Percentiles rank a stretch among this genome's conserved stretches.
Conservation (phyloP, 2,113 vertebrate genomes). For the Lynx canadensis region DNA sequence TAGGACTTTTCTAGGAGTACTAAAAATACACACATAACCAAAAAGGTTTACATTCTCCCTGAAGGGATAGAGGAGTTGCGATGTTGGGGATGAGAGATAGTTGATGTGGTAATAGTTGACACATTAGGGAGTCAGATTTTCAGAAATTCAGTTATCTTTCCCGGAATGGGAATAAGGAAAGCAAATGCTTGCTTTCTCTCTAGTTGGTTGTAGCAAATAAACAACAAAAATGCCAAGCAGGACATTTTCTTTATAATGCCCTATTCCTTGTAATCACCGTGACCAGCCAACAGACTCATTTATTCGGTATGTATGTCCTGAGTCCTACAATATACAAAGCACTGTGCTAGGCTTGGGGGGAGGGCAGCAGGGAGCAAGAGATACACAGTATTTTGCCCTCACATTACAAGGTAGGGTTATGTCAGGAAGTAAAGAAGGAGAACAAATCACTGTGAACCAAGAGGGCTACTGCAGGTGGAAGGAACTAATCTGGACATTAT, state of each 20-base stretch:
- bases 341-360: background rate
- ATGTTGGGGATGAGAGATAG: background rate
- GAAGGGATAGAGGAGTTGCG: background rate
- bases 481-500: background rate
- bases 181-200: background rate
- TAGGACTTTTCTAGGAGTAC: background rate
- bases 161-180: background rate
- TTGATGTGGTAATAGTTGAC: background rate
- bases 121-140: background rate
- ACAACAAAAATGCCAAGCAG: background rate
- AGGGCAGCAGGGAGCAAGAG: background rate
- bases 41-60: background rate
- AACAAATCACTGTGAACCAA: background rate
- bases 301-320: rapidly evolving
- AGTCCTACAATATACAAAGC: background rate
- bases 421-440: background rate
- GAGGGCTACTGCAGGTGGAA: too few relatives aligned
- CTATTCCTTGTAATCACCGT: background rate
- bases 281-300: background rate
- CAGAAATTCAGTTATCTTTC: background rate
- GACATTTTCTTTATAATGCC: background rate
- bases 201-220: background rate
- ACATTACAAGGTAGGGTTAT: background rate
- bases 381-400: background rate
- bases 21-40: background rate